Evolutionary conservation across 2,797 vertebrate genomes (phyloP).

Genomic region (Ceryle rudis): DNA sequence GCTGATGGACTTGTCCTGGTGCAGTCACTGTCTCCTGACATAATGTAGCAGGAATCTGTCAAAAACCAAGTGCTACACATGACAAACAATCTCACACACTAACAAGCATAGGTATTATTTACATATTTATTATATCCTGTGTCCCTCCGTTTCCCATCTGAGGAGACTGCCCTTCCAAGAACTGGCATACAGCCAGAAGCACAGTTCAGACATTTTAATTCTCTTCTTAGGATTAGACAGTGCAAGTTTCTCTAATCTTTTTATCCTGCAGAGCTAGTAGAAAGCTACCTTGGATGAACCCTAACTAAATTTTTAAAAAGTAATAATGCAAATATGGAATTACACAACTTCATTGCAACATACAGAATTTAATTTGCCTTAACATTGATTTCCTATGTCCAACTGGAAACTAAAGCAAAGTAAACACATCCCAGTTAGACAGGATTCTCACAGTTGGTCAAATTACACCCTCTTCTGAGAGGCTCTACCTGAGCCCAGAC

Average conservation of each 20-base stretch:
- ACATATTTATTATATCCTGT: neutral
- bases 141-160: neutral
- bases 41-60: slow-evolving; percentile 77
- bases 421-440: neutral
- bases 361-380: neutral
- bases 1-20: slow-evolving; percentile 81
- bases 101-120: neutral
- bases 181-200: neutral
- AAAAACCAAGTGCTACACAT: neutral
- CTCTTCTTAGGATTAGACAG: neutral
- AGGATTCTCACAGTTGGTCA: neutral
- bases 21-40: slow-evolving; percentile 90
- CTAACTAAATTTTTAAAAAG: neutral
- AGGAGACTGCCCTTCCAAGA: neutral
- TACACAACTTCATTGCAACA: neutral
- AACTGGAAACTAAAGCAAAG: neutral
- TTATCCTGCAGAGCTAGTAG: neutral
- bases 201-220: neutral
- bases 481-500: neutral
- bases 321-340: neutral
- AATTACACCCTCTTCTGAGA: neutral
- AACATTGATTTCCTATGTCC: neutral
- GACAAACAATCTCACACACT: neutral
- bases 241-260: neutral
- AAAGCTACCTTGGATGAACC: neutral